These are phyloP conservation scores for Drosophila mimica DNA, from an alignment of 2,888 invertebrate genomes.

Conservation along the genomic window DNA sequence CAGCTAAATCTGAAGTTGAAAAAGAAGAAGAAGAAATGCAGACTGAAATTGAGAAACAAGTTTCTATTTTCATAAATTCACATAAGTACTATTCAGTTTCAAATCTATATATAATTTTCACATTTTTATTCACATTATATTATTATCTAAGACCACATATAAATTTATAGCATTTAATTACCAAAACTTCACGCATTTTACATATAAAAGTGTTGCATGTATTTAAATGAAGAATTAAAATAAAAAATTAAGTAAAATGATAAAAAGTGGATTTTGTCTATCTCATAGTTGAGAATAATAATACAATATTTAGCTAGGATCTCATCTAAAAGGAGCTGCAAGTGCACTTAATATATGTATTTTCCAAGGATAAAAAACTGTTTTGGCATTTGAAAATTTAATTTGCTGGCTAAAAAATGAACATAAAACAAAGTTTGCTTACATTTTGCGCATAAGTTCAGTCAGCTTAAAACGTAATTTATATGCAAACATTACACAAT, in stretches of 20 bases:
- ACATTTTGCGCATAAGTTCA: background rate
- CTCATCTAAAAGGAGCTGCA: background rate
- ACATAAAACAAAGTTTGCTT: background rate
- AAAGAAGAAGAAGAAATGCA: background rate
- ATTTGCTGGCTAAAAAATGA: background rate
- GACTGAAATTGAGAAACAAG: background rate
- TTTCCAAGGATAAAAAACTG: background rate
- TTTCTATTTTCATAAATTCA: background rate
- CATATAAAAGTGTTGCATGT: background rate
- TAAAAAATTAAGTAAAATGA: background rate
- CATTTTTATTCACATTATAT: background rate
- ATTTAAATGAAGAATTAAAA: background rate
- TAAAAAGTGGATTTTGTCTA: background rate
- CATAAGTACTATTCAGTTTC: background rate
- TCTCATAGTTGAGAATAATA: background rate
- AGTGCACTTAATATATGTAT: too few species aligned
- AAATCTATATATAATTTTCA: background rate
- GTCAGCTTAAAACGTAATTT: conserved; percentile 2
- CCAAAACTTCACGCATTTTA: background rate
- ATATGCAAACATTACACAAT: conserved; percentile 6
- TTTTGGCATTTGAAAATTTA: background rate
- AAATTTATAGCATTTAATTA: background rate
- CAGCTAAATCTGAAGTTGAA: background rate
- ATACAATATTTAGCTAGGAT: background rate
- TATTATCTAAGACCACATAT: background rate